Percentiles rank a stretch among this genome's conserved stretches.
Evolutionary conservation across 2,797 vertebrate species (phyloP).

Genomic region (Crocodylus rhombifer): DNA sequence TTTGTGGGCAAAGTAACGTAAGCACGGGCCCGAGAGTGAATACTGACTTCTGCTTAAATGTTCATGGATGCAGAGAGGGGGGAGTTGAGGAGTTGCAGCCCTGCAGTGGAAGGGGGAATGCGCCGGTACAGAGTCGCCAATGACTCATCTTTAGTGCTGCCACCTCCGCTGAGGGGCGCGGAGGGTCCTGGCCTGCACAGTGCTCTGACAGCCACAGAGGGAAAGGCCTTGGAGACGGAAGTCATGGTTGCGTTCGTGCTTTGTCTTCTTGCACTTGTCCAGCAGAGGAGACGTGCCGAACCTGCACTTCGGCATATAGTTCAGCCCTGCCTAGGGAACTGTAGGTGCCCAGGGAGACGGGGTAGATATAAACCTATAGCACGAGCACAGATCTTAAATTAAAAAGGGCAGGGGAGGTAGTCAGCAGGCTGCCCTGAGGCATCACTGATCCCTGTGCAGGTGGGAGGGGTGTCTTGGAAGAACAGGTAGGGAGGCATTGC

Average conservation of each 20-base stretch:
- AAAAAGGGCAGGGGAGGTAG: not conserved
- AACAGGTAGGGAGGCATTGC: accelerated
- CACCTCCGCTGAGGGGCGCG: no score
- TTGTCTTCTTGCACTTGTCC: not conserved
- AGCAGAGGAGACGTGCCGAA: accelerated
- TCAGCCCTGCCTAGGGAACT: accelerated
- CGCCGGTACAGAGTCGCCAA: no score
- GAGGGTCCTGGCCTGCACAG: not conserved
- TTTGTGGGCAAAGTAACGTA: not conserved
- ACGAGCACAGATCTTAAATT: not conserved
- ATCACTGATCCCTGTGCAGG: no score
- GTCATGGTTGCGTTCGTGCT: conserved; percentile 44
- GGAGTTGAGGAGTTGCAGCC: accelerated
- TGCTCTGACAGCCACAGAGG: not conserved
- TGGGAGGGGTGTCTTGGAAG: accelerated
- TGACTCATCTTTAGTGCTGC: no score
- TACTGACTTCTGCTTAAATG: accelerated
- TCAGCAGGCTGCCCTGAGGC: accelerated
- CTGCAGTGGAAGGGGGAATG: accelerated
- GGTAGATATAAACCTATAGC: accelerated
- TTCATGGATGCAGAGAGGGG: accelerated
- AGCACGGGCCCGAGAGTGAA: accelerated
- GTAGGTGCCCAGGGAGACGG: accelerated
- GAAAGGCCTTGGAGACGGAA: conserved; percentile 44
- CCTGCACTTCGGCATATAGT: accelerated